Conservation (phyloP, 2,888 invertebrate species). For the Eristalis intricaria region DNA sequence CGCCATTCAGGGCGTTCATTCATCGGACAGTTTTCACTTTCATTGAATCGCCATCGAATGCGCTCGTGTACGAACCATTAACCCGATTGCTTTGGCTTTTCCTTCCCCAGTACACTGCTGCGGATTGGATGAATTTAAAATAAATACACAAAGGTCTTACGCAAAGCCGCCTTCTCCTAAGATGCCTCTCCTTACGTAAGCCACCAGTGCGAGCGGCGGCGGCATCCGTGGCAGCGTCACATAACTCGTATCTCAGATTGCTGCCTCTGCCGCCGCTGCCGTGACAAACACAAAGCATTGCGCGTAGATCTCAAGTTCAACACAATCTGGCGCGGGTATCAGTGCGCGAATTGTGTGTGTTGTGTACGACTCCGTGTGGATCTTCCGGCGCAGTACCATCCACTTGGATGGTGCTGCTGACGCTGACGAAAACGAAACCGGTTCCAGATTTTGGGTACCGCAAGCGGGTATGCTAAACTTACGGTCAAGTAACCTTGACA, state of each 20-base stretch:
- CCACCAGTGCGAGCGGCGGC: neutral
- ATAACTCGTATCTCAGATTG: slow-evolving; percentile 25
- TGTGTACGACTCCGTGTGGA: slow-evolving; percentile 22
- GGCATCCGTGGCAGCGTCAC: neutral
- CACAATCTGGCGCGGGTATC: slow-evolving; percentile 15
- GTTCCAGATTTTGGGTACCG: slow-evolving; percentile 38
- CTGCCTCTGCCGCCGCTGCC: neutral
- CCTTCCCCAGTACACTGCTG: neutral
- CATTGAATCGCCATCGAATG: slow-evolving; percentile 12
- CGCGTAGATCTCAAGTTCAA: slow-evolving; percentile 24
- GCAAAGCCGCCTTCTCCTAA: slow-evolving; percentile 10
- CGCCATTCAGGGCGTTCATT: neutral
- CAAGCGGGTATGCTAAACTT: slow-evolving; percentile 52
- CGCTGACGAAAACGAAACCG: slow-evolving; percentile 19
- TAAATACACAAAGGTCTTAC: slow-evolving; percentile 29
- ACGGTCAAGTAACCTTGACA: slow-evolving; percentile 58
- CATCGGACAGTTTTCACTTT: slow-evolving; percentile 34
- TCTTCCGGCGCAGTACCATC: slow-evolving; percentile 32
- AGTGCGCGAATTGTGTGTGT: neutral
- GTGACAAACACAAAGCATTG: neutral
- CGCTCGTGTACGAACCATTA: slow-evolving; percentile 18
- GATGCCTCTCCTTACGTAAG: slow-evolving; percentile 34
- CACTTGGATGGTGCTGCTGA: slow-evolving; percentile 22
- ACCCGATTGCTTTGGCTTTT: slow-evolving; percentile 22
- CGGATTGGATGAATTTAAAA: neutral